These are phyloP conservation scores for Diglossa cyanea DNA, from an alignment of 2,797 vertebrate species.

Conservation along the genomic window DNA sequence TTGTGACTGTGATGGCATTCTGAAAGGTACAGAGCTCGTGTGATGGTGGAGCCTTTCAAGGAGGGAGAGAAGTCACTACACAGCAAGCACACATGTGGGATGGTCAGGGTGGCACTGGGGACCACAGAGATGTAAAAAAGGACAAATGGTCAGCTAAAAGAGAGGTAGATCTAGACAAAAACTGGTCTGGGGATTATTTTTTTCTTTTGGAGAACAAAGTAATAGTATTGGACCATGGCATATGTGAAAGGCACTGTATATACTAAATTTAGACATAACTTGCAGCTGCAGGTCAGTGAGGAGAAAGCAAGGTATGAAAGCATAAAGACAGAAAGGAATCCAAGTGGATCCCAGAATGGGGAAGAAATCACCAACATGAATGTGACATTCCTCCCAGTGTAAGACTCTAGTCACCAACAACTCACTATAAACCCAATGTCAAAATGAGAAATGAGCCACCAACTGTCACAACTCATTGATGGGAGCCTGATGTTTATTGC, in stretches of 20 bases:
- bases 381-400: neutral
- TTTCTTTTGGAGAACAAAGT: neutral
- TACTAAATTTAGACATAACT: neutral
- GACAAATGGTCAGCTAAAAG: neutral
- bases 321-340: neutral
- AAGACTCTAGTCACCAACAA: neutral
- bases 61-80: rapidly evolving
- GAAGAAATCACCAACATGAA: neutral
- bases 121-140: neutral
- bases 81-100: rapidly evolving
- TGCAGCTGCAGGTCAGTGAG: neutral
- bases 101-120: neutral
- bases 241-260: neutral
- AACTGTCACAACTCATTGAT: neutral
- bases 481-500: neutral
- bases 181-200: neutral
- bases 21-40: neutral
- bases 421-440: neutral
- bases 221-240: neutral
- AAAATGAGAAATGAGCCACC: neutral
- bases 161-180: neutral
- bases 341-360: neutral
- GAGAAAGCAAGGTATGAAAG: neutral
- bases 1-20: neutral
- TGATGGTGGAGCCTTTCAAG: neutral